phyloP scores from a whole-genome alignment of 2,888 invertebrate species.

The Galeruca laticollis region DNA sequence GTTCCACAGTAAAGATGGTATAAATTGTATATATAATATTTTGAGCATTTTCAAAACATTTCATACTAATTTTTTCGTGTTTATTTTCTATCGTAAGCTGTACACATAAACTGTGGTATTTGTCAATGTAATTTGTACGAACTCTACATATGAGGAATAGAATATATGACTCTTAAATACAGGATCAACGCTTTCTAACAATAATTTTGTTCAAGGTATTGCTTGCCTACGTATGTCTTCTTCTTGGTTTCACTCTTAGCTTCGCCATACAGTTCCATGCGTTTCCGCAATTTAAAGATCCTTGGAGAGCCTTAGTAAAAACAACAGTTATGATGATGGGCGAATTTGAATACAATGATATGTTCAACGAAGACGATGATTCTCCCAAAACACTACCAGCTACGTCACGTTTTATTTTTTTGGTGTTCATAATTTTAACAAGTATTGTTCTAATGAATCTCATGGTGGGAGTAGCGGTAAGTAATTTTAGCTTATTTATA shows the following conservation, averaged over 20 bases:
- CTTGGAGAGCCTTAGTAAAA: slow-evolving; percentile 66
- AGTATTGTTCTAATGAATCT: slow-evolving; percentile 72
- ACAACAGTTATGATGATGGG: slow-evolving; percentile 73
- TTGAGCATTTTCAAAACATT: no score
- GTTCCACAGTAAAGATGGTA: no score
- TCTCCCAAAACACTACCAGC: slow-evolving; percentile 37
- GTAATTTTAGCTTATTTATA: no score
- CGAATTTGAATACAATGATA: slow-evolving; percentile 68
- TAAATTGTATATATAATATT: no score
- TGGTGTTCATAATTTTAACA: slow-evolving; percentile 68
- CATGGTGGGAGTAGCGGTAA: slow-evolving; percentile 70
- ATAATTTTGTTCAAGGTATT: slow-evolving; percentile 62
- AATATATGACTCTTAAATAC: no score
- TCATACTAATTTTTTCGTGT: no score
- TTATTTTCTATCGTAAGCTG: no score
- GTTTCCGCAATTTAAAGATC: slow-evolving; percentile 64
- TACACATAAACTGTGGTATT: no score
- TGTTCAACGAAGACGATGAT: slow-evolving; percentile 59
- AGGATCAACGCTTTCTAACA: no score
- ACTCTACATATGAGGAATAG: no score
- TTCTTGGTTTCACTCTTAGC: slow-evolving; percentile 71
- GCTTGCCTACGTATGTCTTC: slow-evolving; percentile 69
- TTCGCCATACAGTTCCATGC: slow-evolving; percentile 69
- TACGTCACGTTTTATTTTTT: slow-evolving; percentile 66
- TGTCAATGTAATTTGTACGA: no score